Conservation (phyloP, 2,888 invertebrate species). For the Taphrorychus bicolor region DNA sequence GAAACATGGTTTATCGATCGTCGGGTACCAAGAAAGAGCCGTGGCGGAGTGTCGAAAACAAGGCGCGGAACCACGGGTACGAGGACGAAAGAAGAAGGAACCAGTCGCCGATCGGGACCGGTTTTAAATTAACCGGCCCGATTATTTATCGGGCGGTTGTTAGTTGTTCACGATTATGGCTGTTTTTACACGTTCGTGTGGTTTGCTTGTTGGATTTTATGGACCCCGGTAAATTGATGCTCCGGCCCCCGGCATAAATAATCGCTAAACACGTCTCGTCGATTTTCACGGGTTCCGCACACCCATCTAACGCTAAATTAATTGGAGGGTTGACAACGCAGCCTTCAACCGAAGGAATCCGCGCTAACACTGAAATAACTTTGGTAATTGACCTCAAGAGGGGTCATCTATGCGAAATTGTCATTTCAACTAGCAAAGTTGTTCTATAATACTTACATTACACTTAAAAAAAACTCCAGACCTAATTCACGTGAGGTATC, state of each 20-base stretch:
- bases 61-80: constrained; percentile 36
- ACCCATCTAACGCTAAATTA: background rate
- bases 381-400: too few relatives aligned
- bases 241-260: constrained; percentile 47
- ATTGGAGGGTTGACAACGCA: background rate
- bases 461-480: too few relatives aligned
- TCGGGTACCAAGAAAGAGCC: constrained; percentile 12
- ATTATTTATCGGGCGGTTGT: constrained; percentile 60
- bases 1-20: constrained; percentile 8
- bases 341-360: too few relatives aligned
- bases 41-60: constrained; percentile 38
- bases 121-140: constrained; percentile 55
- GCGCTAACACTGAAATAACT: too few relatives aligned
- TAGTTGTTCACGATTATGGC: constrained; percentile 60
- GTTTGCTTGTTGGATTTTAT: constrained; percentile 60
- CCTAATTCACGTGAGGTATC: too few relatives aligned
- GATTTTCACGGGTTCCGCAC: constrained; percentile 37
- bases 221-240: constrained; percentile 58
- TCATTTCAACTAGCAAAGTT: too few relatives aligned
- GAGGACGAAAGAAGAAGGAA: constrained; percentile 15
- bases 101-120: constrained; percentile 46
- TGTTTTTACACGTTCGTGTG: constrained; percentile 61
- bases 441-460: too few relatives aligned
- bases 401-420: too few relatives aligned
- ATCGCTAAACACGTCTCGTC: constrained; percentile 44